A percentile compares a stretch with the other conserved stretches of the same genome.
Evolutionary conservation across 2,113 vertebrate genomes (phyloP).

Genomic region (Columbina picui): DNA sequence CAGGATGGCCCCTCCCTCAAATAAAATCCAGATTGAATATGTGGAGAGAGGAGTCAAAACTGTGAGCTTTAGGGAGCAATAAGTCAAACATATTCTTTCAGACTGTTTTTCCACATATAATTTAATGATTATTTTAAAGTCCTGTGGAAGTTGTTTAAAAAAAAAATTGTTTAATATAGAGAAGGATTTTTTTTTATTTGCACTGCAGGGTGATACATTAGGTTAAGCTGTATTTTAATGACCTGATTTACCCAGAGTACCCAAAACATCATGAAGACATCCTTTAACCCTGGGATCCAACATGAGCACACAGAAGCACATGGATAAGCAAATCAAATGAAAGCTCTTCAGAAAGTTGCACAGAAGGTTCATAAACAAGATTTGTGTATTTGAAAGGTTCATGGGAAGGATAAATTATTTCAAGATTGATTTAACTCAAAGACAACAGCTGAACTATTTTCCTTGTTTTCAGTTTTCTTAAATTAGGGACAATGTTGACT

Average conservation of each 20-base stretch:
- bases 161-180: neutral
- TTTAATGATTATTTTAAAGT: neutral
- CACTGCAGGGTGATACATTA: neutral
- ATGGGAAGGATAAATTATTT: slow-evolving; percentile 28
- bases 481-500: neutral
- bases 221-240: slow-evolving; percentile 29
- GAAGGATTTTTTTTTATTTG: neutral
- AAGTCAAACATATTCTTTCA: neutral
- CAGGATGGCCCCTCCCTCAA: neutral
- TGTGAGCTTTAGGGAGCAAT: neutral
- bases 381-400: neutral
- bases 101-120: neutral
- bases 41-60: neutral
- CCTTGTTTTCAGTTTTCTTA: neutral
- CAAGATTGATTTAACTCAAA: slow-evolving; percentile 38
- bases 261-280: neutral
- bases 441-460: slow-evolving; percentile 18
- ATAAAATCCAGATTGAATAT: neutral
- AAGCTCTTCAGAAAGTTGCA: neutral
- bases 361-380: neutral
- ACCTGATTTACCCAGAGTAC: neutral
- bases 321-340: slow-evolving; percentile 39
- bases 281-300: neutral
- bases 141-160: neutral
- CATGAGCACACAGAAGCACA: neutral